A percentile compares a stretch with the other conserved stretches of the same genome.
Conservation (phyloP, 2,797 vertebrate species). For the Loris lydekkerianus region DNA sequence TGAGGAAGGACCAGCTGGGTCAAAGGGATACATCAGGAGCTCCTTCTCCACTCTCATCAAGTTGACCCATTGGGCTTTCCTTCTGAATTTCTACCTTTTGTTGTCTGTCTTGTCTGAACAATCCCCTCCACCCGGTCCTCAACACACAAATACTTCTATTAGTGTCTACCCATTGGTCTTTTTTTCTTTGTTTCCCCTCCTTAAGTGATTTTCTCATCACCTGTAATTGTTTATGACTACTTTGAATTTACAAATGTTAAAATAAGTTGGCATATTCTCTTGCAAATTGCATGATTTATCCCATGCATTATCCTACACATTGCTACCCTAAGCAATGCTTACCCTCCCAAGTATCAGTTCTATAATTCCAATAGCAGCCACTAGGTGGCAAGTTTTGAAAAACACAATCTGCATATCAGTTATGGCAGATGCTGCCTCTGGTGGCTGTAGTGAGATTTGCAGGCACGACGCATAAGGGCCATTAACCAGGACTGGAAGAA, state of each 20-base stretch:
- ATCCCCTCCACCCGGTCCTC: too few species aligned
- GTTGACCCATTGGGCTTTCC: neutral
- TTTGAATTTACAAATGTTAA: neutral
- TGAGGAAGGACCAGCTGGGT: neutral
- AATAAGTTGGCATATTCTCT: neutral
- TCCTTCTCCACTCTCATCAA: neutral
- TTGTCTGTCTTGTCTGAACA: neutral
- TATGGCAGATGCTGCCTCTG: neutral
- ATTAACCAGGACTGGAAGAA: neutral
- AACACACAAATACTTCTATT: neutral
- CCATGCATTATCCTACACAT: neutral
- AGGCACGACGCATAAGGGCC: neutral
- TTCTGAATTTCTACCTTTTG: neutral
- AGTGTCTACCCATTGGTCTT: neutral
- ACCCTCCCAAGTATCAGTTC: neutral
- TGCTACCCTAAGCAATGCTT: neutral
- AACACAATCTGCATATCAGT: neutral
- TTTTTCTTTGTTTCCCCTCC: neutral
- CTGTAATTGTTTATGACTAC: neutral
- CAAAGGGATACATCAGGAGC: neutral
- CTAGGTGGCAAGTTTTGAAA: conserved; percentile 23
- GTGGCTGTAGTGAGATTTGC: neutral
- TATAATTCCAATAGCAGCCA: conserved; percentile 7
- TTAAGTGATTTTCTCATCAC: neutral
- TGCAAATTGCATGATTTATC: neutral